A percentile compares a stretch with the other conserved stretches of the same genome.
phyloP scores from a whole-genome alignment of 2,797 vertebrate species.

The Sebastes alutus region DNA sequence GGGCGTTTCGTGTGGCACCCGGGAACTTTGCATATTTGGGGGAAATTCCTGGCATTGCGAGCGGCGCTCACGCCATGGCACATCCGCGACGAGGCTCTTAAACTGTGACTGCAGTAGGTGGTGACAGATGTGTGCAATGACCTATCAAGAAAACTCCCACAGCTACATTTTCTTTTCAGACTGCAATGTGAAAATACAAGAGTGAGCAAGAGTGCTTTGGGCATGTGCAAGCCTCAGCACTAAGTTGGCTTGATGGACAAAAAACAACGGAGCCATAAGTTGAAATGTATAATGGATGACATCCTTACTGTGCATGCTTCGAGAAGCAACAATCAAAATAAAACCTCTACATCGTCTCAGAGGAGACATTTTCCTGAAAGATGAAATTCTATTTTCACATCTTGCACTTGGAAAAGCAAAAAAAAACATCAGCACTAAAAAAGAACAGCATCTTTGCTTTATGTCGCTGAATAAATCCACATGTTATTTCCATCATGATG shows the following conservation, averaged over 20 bases:
- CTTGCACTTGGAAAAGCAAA: not conserved
- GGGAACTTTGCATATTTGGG: slow-evolving; percentile 51
- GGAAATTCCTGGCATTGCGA: slow-evolving; percentile 48
- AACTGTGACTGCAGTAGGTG: slow-evolving; percentile 64
- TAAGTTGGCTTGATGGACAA: slow-evolving; percentile 73
- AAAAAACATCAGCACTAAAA: not conserved
- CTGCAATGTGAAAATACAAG: slow-evolving; percentile 65
- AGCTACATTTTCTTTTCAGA: slow-evolving; percentile 66
- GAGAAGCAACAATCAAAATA: slow-evolving; percentile 45
- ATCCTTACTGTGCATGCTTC: slow-evolving; percentile 40
- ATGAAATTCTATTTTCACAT: slow-evolving; percentile 14
- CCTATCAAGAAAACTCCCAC: slow-evolving; percentile 75
- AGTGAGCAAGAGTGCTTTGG: slow-evolving; percentile 67
- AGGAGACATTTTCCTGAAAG: not conserved
- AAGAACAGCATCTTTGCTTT: not conserved
- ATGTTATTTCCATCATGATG: slow-evolving; percentile 4
- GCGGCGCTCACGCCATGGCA: slow-evolving; percentile 45
- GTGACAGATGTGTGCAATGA: slow-evolving; percentile 80
- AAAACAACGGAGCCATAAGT: slow-evolving; percentile 63
- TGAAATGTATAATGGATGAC: slow-evolving; percentile 65
- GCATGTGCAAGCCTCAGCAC: slow-evolving; percentile 75
- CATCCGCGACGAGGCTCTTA: slow-evolving; percentile 67
- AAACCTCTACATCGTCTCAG: slow-evolving; percentile 17
- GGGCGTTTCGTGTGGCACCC: slow-evolving; percentile 41
- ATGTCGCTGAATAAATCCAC: slow-evolving; percentile 8